phyloP scores from a whole-genome alignment of 1,140 invertebrate species.

The Saxidomus purpurata region DNA sequence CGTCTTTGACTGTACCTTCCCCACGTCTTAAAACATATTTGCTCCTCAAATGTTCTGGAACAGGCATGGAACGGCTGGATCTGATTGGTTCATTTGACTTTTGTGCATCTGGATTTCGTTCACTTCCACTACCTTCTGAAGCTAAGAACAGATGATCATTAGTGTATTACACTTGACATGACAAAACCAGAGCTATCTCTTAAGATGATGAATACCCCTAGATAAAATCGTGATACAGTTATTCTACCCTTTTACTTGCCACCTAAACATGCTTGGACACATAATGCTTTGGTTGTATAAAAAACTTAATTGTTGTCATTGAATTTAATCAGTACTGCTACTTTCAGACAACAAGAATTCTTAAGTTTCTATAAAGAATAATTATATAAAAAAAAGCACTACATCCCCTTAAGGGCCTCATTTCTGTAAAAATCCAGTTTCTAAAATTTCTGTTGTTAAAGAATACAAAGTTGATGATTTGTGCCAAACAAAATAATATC shows the following conservation, averaged over 20 bases:
- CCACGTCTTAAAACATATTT: not conserved
- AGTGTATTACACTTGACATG: not conserved
- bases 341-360: no score
- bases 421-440: no score
- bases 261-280: not conserved
- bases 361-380: no score
- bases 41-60: constrained; percentile 1
- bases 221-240: not conserved
- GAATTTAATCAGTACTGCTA: no score
- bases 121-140: not conserved
- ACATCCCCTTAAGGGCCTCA: no score
- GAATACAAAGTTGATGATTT: no score
- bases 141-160: constrained; percentile 16
- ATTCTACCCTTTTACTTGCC: no score
- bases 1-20: not conserved
- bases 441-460: no score
- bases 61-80: constrained; percentile 41
- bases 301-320: no score
- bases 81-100: not conserved
- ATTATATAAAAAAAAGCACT: no score
- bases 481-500: no score
- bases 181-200: not conserved
- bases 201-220: not conserved
- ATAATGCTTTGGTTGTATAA: not conserved
- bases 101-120: not conserved